A percentile compares a stretch with the other conserved stretches of the same genome.
Conservation (phyloP, 2,113 vertebrate genomes). For the Chlorodrepanis virens region DNA sequence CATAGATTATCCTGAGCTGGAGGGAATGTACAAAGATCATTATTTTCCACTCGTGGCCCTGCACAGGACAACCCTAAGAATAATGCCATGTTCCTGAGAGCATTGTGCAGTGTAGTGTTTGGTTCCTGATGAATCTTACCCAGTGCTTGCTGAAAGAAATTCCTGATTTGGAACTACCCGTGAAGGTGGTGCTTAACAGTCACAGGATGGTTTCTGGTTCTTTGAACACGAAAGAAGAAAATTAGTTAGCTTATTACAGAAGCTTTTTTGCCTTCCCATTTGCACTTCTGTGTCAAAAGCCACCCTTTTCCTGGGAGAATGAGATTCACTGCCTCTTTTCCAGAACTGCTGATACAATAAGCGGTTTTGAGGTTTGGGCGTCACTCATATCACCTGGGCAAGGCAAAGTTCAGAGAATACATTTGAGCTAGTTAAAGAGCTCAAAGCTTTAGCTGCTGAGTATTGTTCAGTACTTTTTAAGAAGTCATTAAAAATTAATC, state of each 20-base stretch:
- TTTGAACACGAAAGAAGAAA: background rate
- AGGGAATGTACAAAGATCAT: background rate
- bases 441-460: background rate
- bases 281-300: background rate
- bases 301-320: background rate
- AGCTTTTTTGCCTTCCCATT: background rate
- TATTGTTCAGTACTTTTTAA: constrained; percentile 19
- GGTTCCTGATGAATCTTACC: background rate
- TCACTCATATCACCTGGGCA: background rate
- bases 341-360: background rate
- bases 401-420: background rate
- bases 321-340: background rate
- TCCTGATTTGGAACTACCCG: background rate
- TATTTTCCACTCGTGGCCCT: background rate
- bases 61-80: background rate
- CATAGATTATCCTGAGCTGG: background rate
- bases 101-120: background rate
- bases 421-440: background rate
- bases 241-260: background rate
- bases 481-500: constrained; percentile 16
- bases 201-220: background rate
- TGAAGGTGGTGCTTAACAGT: background rate
- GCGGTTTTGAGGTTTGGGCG: background rate
- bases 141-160: background rate
- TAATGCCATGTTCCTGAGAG: background rate